Evolutionary conservation across 1,140 invertebrate species (phyloP).

Genomic region (Pseudomyrmex gracilis): DNA sequence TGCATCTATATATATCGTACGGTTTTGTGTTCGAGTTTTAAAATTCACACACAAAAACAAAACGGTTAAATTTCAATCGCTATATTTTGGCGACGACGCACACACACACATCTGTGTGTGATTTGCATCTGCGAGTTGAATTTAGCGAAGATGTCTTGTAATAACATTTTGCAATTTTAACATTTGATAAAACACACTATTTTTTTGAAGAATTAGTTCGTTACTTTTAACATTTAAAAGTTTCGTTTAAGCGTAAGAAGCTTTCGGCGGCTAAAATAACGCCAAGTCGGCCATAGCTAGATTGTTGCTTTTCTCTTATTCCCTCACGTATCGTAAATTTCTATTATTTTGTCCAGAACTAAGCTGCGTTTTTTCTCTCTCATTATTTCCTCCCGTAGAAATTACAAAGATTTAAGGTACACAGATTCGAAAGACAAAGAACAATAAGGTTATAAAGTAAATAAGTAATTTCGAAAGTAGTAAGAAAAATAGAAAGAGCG

Average conservation of each 20-base stretch:
- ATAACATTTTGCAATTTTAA: background rate
- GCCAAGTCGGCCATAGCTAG: background rate
- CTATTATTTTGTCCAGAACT: slow-evolving; percentile 3
- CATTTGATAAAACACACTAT: slow-evolving; percentile 2
- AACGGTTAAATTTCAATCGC: background rate
- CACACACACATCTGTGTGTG: background rate
- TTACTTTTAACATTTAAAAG: background rate
- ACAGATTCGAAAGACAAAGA: too few relatives aligned
- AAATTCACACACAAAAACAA: slow-evolving; percentile 26
- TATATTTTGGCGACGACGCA: background rate
- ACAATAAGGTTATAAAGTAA: too few relatives aligned
- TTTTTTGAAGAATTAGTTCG: background rate
- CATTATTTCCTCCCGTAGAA: background rate
- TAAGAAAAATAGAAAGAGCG: background rate
- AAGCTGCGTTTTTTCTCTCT: background rate
- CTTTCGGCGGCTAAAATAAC: background rate
- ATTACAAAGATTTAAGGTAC: background rate
- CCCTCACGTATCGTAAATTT: background rate
- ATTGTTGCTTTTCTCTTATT: background rate
- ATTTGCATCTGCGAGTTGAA: too few relatives aligned
- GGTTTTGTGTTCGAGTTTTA: slow-evolving; percentile 15
- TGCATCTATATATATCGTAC: slow-evolving; percentile 1
- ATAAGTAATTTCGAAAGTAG: too few relatives aligned
- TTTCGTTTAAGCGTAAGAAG: background rate
- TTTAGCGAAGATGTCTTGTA: background rate